Evolutionary conservation across 1,140 invertebrate species (phyloP), one percentile per base, ranked within the genome.

Genomic region (Lasioglossum albipes): DNA sequence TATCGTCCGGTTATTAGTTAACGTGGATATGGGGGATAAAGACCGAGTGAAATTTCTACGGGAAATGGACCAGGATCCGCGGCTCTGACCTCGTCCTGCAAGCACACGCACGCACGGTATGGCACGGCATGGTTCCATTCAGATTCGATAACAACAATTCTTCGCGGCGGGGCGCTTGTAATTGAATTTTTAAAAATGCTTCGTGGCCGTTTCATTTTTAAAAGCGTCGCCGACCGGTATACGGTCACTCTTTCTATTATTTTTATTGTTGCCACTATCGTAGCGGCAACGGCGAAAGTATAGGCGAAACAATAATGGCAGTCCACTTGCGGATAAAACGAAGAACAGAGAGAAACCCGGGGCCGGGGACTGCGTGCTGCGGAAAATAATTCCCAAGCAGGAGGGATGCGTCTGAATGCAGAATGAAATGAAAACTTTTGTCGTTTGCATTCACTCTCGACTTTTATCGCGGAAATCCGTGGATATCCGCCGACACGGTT

Each of bases 401-500:
- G 12, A 42, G 22, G 41, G 45, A 41, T 12, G 78, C 54, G 31
- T 62, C 64, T 62, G 64, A 75, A 80, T 75, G 54, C 79, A 65
- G 13, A 52, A 75, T 69, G 73, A 75, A 80, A 80, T 62, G 79
- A 75, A 75, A 75, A 80, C 79, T 62, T 69, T 69, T 27, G 31
- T 75, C 79, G 72, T 80, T 80, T 75, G 69, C 79, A 75, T 80
- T 80, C 73, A 54, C 64, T 54, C 57, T n/a, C 54, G 57, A 69
- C 65, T 62, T 75, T 75, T 80, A 75, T 68, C 72, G 27, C 54
- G 72, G 54, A 80, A 62, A 75, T 80, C 78, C 79, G 59, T 62
- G 72, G 72, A 80, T 80, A 80, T 65, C 61, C 71, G 42, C 7
- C 49, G 76, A 52, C 72, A 61, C 36, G 42, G 27, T 16, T 42